A percentile compares a stretch with the other conserved stretches of the same genome.
phyloP scores from a whole-genome alignment of 2,113 vertebrate species.

The Cynopterus brachyotis region DNA sequence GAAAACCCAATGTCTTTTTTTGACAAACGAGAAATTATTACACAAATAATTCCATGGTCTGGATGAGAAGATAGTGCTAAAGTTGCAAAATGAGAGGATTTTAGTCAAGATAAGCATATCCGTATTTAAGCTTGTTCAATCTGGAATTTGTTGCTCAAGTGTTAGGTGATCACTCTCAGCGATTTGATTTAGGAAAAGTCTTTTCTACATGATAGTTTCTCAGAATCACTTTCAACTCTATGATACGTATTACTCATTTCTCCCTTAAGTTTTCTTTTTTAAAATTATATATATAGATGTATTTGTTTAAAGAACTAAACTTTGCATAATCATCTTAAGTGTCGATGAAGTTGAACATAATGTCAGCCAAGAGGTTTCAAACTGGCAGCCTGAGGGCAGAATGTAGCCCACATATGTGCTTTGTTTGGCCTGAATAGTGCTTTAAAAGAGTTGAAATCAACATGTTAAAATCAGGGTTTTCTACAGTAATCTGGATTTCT shows the following conservation, averaged over 20 bases:
- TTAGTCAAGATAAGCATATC: neutral
- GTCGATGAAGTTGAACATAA: neutral
- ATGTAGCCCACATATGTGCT: neutral
- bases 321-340: neutral
- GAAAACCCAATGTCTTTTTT: neutral
- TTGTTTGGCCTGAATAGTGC: neutral
- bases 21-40: neutral
- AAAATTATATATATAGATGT: neutral
- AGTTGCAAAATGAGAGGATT: neutral
- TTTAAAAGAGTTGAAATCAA: constrained; percentile 6
- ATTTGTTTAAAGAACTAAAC: constrained; percentile 17
- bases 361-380: neutral
- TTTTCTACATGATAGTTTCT: neutral
- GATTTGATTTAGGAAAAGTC: neutral
- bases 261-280: constrained; percentile 13
- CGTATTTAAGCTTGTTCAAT: neutral
- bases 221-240: neutral
- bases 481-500: neutral
- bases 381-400: neutral
- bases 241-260: neutral
- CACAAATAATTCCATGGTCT: neutral
- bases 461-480: constrained; percentile 13
- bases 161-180: neutral
- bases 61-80: neutral
- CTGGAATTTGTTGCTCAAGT: neutral